These are phyloP conservation scores for Hyposmocoma kahamanoa DNA, from an alignment of 1,140 invertebrate genomes.

Conservation along the genomic window DNA sequence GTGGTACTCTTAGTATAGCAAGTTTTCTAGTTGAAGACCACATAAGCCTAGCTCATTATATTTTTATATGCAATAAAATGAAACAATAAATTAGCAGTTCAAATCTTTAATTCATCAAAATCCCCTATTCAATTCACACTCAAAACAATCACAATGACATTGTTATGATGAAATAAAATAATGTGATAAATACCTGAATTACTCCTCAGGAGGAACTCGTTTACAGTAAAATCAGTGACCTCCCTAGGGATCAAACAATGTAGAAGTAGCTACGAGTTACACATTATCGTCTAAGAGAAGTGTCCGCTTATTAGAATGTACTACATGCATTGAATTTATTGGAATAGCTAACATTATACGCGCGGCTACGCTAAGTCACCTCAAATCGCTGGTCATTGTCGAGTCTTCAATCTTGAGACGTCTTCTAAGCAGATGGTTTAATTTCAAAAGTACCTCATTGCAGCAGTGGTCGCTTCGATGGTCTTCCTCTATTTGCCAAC, in stretches of 20 bases:
- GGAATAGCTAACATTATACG: slow-evolving; percentile 28
- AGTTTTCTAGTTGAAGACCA: too few species aligned
- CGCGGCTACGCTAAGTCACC: slow-evolving; percentile 61
- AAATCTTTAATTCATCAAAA: slow-evolving; percentile 21
- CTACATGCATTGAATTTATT: slow-evolving; percentile 49
- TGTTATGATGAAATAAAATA: slow-evolving; percentile 42
- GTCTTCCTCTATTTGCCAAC: slow-evolving; percentile 53
- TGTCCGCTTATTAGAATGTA: slow-evolving; percentile 30
- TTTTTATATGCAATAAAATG: too few species aligned
- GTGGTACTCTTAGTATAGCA: too few species aligned
- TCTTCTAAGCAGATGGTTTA: slow-evolving; percentile 42
- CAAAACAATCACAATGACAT: slow-evolving; percentile 34
- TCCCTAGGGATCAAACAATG: slow-evolving; percentile 45
- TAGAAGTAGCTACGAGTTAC: slow-evolving; percentile 52
- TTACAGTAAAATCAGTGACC: slow-evolving; percentile 45
- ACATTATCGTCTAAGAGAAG: slow-evolving; percentile 29
- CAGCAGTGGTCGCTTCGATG: slow-evolving; percentile 14
- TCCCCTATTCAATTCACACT: slow-evolving; percentile 45
- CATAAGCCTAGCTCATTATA: too few species aligned
- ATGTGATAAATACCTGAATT: slow-evolving; percentile 66
- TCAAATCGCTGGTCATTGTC: slow-evolving; percentile 41
- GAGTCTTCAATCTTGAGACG: slow-evolving; percentile 5
- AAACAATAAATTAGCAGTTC: too few species aligned
- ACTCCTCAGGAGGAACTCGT: slow-evolving; percentile 59
- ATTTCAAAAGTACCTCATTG: slow-evolving; percentile 66